Percentiles rank a stretch among this genome's conserved stretches.
Conservation (phyloP, 1,140 invertebrate species). For the Drosophila azteca region DNA sequence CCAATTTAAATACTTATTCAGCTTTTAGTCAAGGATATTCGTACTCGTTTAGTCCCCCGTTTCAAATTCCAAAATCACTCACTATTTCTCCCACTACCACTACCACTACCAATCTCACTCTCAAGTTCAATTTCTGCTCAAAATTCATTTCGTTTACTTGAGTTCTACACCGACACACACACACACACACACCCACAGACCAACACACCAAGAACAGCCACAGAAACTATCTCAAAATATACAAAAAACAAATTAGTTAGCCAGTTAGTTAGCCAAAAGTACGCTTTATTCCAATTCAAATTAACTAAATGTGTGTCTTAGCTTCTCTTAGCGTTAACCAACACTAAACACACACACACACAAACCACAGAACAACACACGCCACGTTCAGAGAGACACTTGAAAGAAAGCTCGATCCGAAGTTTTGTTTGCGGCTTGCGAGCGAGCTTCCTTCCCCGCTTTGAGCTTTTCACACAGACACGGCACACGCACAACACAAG, state of each 20-base stretch:
- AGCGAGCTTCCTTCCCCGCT: not conserved
- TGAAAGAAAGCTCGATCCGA: not conserved
- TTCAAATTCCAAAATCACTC: constrained; percentile 21
- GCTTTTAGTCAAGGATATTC: constrained; percentile 1
- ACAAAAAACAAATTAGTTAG: constrained; percentile 43
- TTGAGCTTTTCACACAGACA: constrained; percentile 4
- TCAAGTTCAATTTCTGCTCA: constrained; percentile 21
- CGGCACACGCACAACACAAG: constrained; percentile 20
- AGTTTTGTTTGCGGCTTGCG: not conserved
- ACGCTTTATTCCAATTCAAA: constrained; percentile 71
- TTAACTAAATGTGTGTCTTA: constrained; percentile 77
- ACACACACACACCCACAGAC: constrained; percentile 24
- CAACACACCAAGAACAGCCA: constrained; percentile 40
- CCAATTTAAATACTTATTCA: constrained; percentile 10
- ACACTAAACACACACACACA: constrained; percentile 48
- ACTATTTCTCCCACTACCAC: constrained; percentile 2
- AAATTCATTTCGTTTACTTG: constrained; percentile 38
- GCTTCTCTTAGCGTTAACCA: constrained; percentile 70
- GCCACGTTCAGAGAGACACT: not conserved
- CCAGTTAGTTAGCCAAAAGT: constrained; percentile 70
- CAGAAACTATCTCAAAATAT: constrained; percentile 14
- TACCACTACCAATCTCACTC: not conserved
- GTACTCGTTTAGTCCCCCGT: constrained; percentile 1
- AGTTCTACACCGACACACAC: constrained; percentile 24
- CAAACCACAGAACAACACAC: not conserved